phyloP scores from a whole-genome alignment of 30 jellyfish, hydroid and myxozoan genomes.

The Mastigias papua region DNA sequence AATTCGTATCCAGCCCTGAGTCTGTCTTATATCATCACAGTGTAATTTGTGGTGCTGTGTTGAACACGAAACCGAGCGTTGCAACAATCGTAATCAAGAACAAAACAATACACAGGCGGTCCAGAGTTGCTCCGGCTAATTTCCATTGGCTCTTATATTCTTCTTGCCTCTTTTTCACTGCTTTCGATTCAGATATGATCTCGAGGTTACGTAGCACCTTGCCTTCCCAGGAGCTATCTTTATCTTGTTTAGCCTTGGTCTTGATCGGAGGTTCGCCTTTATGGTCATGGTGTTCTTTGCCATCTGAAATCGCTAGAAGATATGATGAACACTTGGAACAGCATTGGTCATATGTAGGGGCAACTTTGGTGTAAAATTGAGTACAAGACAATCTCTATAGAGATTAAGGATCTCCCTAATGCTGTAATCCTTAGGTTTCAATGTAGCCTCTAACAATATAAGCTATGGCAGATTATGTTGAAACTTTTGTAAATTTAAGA shows the following conservation, averaged over 20 bases:
- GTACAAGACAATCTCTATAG: too few species aligned
- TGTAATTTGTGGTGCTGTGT: constrained; percentile 61
- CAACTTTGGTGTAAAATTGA: too few species aligned
- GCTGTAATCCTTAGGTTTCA: too few species aligned
- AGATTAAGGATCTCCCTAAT: too few species aligned
- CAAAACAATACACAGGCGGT: constrained; percentile 59
- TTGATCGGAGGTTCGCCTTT: background rate
- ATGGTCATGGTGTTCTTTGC: background rate
- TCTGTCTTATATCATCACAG: too few species aligned
- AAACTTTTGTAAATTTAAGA: too few species aligned
- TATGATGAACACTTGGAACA: too few species aligned
- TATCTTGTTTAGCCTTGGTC: background rate
- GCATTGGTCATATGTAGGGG: too few species aligned
- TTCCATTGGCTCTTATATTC: constrained; percentile 60
- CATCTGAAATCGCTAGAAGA: background rate
- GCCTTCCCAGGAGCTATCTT: constrained; percentile 42
- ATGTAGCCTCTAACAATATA: too few species aligned
- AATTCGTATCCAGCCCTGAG: too few species aligned
- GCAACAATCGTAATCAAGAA: constrained; percentile 53
- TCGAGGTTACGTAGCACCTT: constrained; percentile 49
- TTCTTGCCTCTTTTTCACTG: constrained; percentile 50
- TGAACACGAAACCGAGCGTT: constrained; percentile 48
- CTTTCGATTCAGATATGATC: constrained; percentile 43
- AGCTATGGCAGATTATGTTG: too few species aligned
- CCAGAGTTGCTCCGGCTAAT: constrained; percentile 73